These are phyloP conservation scores for Bufotes viridis DNA, from an alignment of 2,797 vertebrate species.

Conservation along the genomic window DNA sequence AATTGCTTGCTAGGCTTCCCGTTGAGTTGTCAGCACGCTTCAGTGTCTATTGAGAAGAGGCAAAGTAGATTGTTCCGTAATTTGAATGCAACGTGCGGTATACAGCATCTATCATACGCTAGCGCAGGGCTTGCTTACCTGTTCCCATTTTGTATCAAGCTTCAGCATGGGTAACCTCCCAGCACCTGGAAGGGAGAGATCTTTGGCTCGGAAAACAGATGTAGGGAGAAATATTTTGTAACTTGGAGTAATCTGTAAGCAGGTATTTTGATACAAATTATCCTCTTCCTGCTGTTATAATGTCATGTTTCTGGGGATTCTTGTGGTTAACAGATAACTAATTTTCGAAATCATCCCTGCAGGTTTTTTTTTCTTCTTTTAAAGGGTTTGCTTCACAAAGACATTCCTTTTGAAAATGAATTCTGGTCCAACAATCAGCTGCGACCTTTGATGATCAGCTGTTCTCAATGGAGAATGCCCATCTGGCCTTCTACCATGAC, in stretches of 20 bases:
- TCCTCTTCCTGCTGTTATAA: slow-evolving; percentile 4
- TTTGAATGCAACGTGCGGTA: slow-evolving; percentile 23
- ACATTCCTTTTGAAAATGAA: not conserved
- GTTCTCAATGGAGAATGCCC: no score
- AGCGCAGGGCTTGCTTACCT: not conserved
- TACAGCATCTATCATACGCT: not conserved
- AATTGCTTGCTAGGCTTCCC: slow-evolving; percentile 38
- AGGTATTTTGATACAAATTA: slow-evolving; percentile 10
- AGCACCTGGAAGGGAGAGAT: not conserved
- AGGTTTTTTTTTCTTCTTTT: not conserved
- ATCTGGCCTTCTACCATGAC: no score
- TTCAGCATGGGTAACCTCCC: not conserved
- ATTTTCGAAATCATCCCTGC: not conserved
- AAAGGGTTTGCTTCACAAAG: not conserved
- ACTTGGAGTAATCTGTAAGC: not conserved
- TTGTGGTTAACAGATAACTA: not conserved
- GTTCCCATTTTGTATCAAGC: not conserved
- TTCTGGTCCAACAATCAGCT: not conserved
- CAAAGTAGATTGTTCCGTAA: slow-evolving; percentile 22
- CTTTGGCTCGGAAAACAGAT: not conserved
- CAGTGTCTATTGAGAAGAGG: not conserved
- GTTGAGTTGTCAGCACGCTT: slow-evolving; percentile 33
- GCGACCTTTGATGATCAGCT: no score
- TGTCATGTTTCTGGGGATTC: not conserved
- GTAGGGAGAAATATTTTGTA: not conserved